These are phyloP conservation scores for Speoplatyrhinus poulsoni DNA, from an alignment of 2,113 vertebrate genomes.

Conservation along the genomic window DNA sequence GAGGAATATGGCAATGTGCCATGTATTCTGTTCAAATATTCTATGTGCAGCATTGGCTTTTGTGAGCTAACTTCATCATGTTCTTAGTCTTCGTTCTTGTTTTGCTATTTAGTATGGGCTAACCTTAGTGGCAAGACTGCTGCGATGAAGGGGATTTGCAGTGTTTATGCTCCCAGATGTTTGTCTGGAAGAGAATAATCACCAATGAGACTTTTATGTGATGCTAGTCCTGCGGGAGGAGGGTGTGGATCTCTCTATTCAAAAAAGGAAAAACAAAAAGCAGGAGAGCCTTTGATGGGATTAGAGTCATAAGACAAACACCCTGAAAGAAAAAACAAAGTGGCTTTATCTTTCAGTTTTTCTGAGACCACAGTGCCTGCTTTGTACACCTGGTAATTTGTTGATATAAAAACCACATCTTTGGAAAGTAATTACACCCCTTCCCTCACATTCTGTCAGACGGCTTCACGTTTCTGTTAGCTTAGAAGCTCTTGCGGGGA, in stretches of 20 bases:
- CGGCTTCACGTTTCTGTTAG: slow-evolving; percentile 39
- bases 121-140: slow-evolving; percentile 20
- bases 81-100: slow-evolving; percentile 30
- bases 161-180: slow-evolving; percentile 64
- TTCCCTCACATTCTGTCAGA: slow-evolving; percentile 38
- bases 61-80: slow-evolving; percentile 18
- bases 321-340: slow-evolving; percentile 27
- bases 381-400: slow-evolving; percentile 63
- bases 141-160: slow-evolving; percentile 56
- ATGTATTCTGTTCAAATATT: slow-evolving; percentile 24
- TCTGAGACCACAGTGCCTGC: slow-evolving; percentile 45
- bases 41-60: not conserved
- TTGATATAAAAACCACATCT: slow-evolving; percentile 59
- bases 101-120: slow-evolving; percentile 43
- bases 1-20: slow-evolving; percentile 14
- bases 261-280: slow-evolving; percentile 51
- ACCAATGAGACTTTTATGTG: slow-evolving; percentile 41
- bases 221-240: slow-evolving; percentile 52
- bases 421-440: slow-evolving; percentile 60
- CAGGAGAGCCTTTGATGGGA: slow-evolving; percentile 66
- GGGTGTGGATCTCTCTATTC: slow-evolving; percentile 44
- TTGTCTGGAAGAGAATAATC: slow-evolving; percentile 61
- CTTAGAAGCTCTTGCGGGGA: slow-evolving; percentile 52
- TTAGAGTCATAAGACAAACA: slow-evolving; percentile 65
- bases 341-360: slow-evolving; percentile 56